These are phyloP conservation scores for Eonycteris spelaea DNA, from an alignment of 2,113 vertebrate genomes.

Conservation along the genomic window DNA sequence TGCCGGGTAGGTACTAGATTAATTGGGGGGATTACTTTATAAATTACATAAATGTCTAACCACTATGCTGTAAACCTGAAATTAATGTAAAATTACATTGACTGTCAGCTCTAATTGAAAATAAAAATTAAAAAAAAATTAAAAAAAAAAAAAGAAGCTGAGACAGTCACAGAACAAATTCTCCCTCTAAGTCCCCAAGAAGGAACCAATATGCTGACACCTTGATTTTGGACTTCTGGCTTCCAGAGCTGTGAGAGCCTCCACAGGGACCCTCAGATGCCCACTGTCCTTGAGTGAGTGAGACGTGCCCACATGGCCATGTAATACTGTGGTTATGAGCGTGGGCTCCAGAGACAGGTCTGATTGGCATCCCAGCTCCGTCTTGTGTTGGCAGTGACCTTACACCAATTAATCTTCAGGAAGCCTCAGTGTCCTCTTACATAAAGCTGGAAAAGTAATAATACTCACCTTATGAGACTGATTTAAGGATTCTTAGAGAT, in stretches of 20 bases:
- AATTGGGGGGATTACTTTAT: too few species aligned
- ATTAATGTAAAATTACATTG: too few species aligned
- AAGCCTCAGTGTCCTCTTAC: not conserved
- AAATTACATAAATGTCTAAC: too few species aligned
- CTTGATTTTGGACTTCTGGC: not conserved
- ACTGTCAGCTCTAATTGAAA: too few species aligned
- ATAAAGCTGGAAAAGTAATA: not conserved
- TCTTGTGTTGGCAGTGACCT: not conserved
- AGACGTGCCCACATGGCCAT: accelerated
- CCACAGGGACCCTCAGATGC: accelerated
- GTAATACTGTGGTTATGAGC: accelerated
- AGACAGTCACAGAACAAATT: not conserved
- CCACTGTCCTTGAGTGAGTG: accelerated
- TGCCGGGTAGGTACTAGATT: too few species aligned
- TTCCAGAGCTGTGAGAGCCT: not conserved
- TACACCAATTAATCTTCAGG: not conserved
- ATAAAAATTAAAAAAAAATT: too few species aligned
- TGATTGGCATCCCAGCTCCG: not conserved
- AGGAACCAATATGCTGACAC: not conserved
- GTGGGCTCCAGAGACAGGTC: accelerated
- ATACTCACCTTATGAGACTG: not conserved
- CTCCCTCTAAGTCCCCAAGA: not conserved
- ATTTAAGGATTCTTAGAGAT: not conserved
- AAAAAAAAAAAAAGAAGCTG: too few species aligned
- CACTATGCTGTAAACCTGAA: too few species aligned